Evolutionary conservation across 2,888 invertebrate species (phyloP).

Genomic region (Eristalis pertinax): DNA sequence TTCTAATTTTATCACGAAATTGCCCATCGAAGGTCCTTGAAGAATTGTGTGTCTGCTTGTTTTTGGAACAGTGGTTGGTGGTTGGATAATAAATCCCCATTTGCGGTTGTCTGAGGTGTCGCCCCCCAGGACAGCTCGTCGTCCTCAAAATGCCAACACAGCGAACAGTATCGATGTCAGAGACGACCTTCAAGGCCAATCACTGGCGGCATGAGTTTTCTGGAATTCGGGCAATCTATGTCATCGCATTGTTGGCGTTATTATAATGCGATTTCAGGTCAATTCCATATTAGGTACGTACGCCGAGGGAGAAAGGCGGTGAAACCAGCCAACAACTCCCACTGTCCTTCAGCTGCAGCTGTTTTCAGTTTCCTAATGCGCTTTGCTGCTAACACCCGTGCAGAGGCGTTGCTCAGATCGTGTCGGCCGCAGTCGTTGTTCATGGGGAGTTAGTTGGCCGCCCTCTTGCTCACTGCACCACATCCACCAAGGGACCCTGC

Average conservation of each 20-base stretch:
- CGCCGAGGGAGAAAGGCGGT: neutral
- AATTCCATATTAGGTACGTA: constrained; percentile 32
- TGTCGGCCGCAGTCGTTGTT: neutral
- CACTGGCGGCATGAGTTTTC: neutral
- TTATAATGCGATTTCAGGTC: constrained; percentile 41
- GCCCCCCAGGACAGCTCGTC: neutral
- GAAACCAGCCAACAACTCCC: neutral
- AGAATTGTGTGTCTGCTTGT: neutral
- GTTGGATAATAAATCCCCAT: neutral
- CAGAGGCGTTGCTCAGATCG: neutral
- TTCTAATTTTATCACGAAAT: neutral
- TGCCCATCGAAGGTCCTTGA: neutral
- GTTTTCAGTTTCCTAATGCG: neutral
- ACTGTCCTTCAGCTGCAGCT: neutral
- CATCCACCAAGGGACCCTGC: neutral
- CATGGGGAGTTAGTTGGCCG: neutral
- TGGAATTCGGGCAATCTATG: constrained; percentile 33
- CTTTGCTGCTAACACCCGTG: neutral
- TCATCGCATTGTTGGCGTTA: constrained; percentile 36
- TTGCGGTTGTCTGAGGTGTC: neutral
- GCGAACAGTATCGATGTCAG: neutral
- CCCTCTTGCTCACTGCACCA: neutral
- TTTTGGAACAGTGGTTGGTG: neutral
- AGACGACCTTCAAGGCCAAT: neutral
- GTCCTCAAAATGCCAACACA: neutral